Conservation (phyloP, 2,113 vertebrate genomes). For the Tragelaphus strepsiceros region DNA sequence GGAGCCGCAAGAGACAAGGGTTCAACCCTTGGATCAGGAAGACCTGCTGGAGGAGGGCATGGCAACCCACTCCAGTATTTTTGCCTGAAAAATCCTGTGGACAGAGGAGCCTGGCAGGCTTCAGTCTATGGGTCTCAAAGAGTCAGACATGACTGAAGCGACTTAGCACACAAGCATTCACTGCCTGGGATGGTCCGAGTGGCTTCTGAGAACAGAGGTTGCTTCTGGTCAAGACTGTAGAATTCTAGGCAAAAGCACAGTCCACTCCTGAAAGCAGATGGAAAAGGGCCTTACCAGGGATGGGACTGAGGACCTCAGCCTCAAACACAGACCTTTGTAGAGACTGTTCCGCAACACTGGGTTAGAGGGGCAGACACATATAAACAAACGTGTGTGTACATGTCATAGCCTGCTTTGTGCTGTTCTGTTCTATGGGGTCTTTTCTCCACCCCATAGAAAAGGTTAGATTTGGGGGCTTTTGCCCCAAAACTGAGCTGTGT, state of each 20-base stretch:
- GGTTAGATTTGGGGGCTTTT: background rate
- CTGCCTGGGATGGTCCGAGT: accelerated
- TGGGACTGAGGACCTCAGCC: background rate
- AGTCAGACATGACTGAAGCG: background rate
- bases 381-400: background rate
- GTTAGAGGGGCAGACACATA: background rate
- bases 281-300: background rate
- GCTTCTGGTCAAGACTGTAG: background rate
- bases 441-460: background rate
- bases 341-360: background rate
- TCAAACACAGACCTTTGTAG: background rate
- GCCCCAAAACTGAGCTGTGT: accelerated
- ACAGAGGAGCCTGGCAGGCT: background rate
- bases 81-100: background rate
- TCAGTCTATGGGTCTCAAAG: background rate
- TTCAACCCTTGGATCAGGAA: background rate
- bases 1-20: background rate
- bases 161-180: background rate
- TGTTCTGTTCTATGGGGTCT: background rate
- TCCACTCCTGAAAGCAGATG: background rate
- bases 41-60: background rate
- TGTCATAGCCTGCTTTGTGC: background rate
- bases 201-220: too few species aligned
- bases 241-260: background rate
- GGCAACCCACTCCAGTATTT: background rate